Conservation (phyloP, 1,140 invertebrate species). For the Cydia splendana region DNA sequence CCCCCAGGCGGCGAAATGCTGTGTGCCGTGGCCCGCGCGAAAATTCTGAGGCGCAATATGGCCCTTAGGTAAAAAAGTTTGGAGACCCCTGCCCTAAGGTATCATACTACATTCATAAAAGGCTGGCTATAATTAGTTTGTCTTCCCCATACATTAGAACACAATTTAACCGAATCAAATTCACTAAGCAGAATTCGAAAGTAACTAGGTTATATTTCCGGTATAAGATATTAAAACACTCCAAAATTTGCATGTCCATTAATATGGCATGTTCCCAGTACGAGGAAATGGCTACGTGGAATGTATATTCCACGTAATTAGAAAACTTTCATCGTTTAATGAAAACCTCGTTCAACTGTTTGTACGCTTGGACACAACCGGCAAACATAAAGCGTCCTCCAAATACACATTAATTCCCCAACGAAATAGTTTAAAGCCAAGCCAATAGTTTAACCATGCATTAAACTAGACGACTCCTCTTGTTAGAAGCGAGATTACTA, state of each 20-base stretch:
- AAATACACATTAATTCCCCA: neutral
- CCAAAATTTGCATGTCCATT: neutral
- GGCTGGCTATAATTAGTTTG: too few species aligned
- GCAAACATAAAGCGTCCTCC: neutral
- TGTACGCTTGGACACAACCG: neutral
- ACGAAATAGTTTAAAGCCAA: neutral
- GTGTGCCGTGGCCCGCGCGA: too few species aligned
- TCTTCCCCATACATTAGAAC: too few species aligned
- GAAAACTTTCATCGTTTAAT: neutral
- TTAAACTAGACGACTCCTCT: neutral
- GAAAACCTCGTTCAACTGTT: slow-evolving; percentile 1
- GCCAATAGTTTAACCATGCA: neutral
- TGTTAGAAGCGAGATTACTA: neutral
- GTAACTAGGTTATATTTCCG: neutral
- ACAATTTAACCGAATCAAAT: too few species aligned
- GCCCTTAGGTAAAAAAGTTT: too few species aligned
- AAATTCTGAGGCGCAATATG: too few species aligned
- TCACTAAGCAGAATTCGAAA: too few species aligned
- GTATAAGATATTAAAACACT: neutral
- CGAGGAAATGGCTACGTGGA: neutral
- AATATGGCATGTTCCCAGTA: neutral
- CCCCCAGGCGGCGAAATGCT: too few species aligned
- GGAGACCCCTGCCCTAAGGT: too few species aligned
- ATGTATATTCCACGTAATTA: neutral
- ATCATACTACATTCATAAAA: too few species aligned